These are phyloP conservation scores for Drosophila limbata DNA, from an alignment of 2,888 invertebrate genomes.

Conservation along the genomic window DNA sequence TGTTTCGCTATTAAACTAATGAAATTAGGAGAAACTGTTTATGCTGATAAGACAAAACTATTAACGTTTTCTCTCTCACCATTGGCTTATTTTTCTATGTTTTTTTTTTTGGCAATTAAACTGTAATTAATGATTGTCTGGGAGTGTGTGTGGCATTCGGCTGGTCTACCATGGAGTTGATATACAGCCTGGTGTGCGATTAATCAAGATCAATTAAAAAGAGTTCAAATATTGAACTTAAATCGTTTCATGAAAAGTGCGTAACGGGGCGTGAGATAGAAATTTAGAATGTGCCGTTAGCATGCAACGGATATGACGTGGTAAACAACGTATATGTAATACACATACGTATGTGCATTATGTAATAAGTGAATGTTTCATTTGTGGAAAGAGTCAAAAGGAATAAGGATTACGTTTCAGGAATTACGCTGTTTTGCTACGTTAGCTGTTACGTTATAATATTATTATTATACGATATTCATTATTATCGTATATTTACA, in stretches of 20 bases:
- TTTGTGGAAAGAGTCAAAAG: background rate
- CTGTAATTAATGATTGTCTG: slow-evolving; percentile 68
- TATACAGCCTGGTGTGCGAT: slow-evolving; percentile 68
- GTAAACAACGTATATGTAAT: slow-evolving; percentile 9
- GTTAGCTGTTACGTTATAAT: too few species aligned
- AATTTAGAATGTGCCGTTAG: slow-evolving; percentile 58
- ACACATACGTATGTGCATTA: slow-evolving; percentile 15
- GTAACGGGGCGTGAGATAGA: slow-evolving; percentile 59
- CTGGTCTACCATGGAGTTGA: slow-evolving; percentile 40
- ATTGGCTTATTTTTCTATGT: slow-evolving; percentile 35
- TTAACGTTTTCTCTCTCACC: slow-evolving; percentile 52
- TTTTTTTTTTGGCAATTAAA: slow-evolving; percentile 69
- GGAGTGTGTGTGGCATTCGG: slow-evolving; percentile 52
- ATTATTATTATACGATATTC: too few species aligned
- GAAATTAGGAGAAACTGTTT: slow-evolving; percentile 75
- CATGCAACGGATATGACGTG: slow-evolving; percentile 46
- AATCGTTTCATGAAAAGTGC: slow-evolving; percentile 57
- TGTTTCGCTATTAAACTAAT: slow-evolving; percentile 74
- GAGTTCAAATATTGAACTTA: slow-evolving; percentile 77
- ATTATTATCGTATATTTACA: too few species aligned
- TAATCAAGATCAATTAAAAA: slow-evolving; percentile 80
- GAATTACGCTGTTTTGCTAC: background rate
- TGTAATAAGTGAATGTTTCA: slow-evolving; percentile 15
- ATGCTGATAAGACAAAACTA: slow-evolving; percentile 78
- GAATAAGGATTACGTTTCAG: background rate